Base-by-base conservation (phyloP, 2,113 vertebrate species). In the Seriola quinqueradiata region DNA sequence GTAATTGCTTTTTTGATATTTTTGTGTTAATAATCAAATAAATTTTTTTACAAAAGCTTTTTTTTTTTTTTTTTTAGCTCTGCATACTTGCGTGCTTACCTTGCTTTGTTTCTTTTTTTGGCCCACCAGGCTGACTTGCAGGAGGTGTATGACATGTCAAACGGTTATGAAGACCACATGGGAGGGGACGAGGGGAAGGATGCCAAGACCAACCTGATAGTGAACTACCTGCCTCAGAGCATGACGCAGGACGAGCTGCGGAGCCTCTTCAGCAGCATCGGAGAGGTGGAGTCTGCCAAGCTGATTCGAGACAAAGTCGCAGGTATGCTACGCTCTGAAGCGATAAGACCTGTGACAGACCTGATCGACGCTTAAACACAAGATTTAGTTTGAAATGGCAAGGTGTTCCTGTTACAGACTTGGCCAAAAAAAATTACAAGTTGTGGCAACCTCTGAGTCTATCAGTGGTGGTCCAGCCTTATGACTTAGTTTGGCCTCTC, bases 91-190 rank as follows among this genome's bases (percentile, higher is more conserved):
- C 4, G n/a, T 83, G 14, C 52, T 87, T 82, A 84, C 63, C 67
- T 60, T 32, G 21, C 50, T 74, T 76, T 89, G 54, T 80, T 23
- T 86, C n/a, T 75, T 58, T 55, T 69, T 60, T 55, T 0, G 59
- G 12, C 60, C 55, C 79, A 80, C 23, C 86, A 75, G 90, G 80
- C 89, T 75, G 92, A 92, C 82, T 58, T 87, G 36, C 95, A 98
- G 97, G 96, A 96, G 92, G 93, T 95, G 84, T 96, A 91, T 93
- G 96, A 96, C 92, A 99, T 99, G 98, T 99, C 98, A 88, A 99
- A 99, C 95, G 98, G 98, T 97, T 99, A 98, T 94, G 97, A 99
- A 95, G 98, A 99, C 92, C 98, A 98, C 96, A 99, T 99, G 98
- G 97, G 89, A 36, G 93, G 96, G 77, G 98, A 99, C 82, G 98